A percentile compares a stretch with the other conserved stretches of the same genome.
Evolutionary conservation across 2,113 vertebrate genomes (phyloP).

Genomic region (Himantopus leucocephalus): DNA sequence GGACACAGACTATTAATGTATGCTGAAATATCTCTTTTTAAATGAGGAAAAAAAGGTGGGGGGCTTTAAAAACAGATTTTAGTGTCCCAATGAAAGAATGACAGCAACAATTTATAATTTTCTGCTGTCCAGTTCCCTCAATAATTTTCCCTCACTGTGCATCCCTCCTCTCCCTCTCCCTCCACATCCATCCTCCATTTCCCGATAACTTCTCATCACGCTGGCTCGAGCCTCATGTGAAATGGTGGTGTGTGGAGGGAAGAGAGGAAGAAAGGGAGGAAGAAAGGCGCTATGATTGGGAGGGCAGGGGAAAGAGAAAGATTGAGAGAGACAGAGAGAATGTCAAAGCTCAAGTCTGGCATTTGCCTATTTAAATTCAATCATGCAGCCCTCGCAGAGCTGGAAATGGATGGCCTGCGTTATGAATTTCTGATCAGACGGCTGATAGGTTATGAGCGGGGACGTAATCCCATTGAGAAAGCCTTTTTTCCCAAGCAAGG

Average conservation of each 20-base stretch:
- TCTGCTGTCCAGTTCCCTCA: conserved; percentile 29
- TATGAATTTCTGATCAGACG: conserved; percentile 86
- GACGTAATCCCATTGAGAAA: conserved; percentile 79
- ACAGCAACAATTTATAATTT: conserved; percentile 63
- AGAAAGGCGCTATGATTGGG: conserved; percentile 34
- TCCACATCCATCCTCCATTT: conserved; percentile 70
- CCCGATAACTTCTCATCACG: conserved; percentile 40
- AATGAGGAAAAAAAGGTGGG: background rate
- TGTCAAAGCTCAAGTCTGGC: conserved; percentile 77
- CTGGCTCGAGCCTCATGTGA: conserved; percentile 45
- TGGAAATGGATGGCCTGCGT: conserved; percentile 77
- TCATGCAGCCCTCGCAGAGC: conserved; percentile 75
- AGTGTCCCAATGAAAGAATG: conserved; percentile 23
- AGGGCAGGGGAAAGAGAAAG: conserved; percentile 59
- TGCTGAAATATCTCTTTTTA: conserved; percentile 52
- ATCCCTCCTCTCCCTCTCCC: conserved; percentile 31
- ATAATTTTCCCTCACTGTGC: background rate
- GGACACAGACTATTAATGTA: background rate
- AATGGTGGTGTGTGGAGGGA: conserved; percentile 62
- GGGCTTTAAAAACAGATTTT: conserved; percentile 22
- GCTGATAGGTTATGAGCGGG: conserved; percentile 79
- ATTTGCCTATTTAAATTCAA: conserved; percentile 90
- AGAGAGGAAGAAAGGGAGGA: conserved; percentile 34
- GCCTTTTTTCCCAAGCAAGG: conserved; percentile 74
- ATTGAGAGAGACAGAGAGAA: conserved; percentile 74